Percentiles rank a stretch among this genome's conserved stretches.
These are phyloP conservation scores for Oreortyx pictus DNA, from an alignment of 2,797 vertebrate species.

Conservation along the genomic window DNA sequence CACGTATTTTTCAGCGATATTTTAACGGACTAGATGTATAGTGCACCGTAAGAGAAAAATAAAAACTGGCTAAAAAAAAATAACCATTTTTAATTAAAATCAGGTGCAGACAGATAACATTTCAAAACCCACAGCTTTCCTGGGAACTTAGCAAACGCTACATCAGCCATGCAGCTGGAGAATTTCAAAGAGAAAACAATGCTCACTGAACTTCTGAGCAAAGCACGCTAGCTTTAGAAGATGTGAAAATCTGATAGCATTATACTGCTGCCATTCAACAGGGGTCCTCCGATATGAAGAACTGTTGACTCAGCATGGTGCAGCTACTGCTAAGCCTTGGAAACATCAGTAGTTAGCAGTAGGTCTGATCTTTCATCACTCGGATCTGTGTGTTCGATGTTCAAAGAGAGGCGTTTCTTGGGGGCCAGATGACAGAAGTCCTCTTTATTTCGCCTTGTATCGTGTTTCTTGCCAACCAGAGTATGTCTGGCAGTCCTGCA, in stretches of 20 bases:
- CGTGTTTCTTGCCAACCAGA: neutral
- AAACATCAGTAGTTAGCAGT: neutral
- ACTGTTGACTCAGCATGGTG: neutral
- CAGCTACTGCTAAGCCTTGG: conserved; percentile 20
- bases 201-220: conserved; percentile 43
- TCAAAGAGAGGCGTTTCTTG: conserved; percentile 6
- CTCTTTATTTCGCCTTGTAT: conserved; percentile 1
- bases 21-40: neutral
- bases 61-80: neutral
- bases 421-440: neutral
- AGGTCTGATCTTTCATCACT: conserved; percentile 17
- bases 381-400: neutral
- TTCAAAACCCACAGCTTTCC: conserved; percentile 17
- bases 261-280: conserved; percentile 27
- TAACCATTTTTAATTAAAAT: neutral
- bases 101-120: neutral
- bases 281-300: neutral
- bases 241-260: conserved; percentile 44
- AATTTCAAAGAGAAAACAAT: conserved; percentile 58
- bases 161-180: conserved; percentile 30
- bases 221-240: conserved; percentile 41
- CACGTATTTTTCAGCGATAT: neutral
- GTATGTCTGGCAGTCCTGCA: neutral
- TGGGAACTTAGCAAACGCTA: conserved; percentile 7
- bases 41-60: neutral